Percentiles rank a stretch among this genome's conserved stretches.
Conservation (phyloP, 2,797 vertebrate genomes). For the Leptatherina wallacei region DNA sequence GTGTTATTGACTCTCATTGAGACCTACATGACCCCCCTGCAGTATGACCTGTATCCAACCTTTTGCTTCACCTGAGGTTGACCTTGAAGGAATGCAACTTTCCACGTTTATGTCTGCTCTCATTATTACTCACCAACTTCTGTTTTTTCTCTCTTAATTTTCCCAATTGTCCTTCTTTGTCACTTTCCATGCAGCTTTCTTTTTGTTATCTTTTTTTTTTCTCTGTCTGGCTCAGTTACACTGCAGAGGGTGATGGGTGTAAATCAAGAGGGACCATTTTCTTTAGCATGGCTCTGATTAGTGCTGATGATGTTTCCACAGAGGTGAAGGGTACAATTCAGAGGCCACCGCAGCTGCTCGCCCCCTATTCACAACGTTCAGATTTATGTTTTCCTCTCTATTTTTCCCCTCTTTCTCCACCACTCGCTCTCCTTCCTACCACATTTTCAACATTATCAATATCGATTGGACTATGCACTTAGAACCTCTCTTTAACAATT, state of each 20-base stretch:
- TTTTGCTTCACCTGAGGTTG: conserved; percentile 95
- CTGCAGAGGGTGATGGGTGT: conserved; percentile 84
- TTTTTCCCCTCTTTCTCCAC: conserved; percentile 58
- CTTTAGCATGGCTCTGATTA: conserved; percentile 88
- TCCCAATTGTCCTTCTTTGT: conserved; percentile 39
- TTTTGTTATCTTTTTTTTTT: background rate
- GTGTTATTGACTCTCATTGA: conserved; percentile 95
- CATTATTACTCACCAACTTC: conserved; percentile 55
- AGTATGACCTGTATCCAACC: conserved; percentile 87
- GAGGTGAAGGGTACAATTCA: conserved; percentile 81
- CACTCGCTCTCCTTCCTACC: conserved; percentile 78
- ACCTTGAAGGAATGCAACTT: conserved; percentile 92
- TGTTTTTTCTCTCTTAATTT: conserved; percentile 29
- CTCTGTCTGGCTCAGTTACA: conserved; percentile 48
- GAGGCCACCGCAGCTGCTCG: conserved; percentile 87
- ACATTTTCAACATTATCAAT: conserved; percentile 94
- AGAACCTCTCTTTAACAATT: conserved; percentile 92
- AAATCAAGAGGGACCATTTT: conserved; percentile 85
- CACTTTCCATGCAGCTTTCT: conserved; percentile 31
- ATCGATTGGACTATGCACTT: conserved; percentile 90
- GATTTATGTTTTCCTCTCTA: conserved; percentile 87
- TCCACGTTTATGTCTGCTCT: conserved; percentile 61
- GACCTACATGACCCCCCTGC: conserved; percentile 88
- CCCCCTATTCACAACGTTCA: conserved; percentile 81
- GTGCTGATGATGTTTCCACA: conserved; percentile 89